phyloP scores from a whole-genome alignment of 2,797 vertebrate genomes.

The Macroramphosus scolopax region DNA sequence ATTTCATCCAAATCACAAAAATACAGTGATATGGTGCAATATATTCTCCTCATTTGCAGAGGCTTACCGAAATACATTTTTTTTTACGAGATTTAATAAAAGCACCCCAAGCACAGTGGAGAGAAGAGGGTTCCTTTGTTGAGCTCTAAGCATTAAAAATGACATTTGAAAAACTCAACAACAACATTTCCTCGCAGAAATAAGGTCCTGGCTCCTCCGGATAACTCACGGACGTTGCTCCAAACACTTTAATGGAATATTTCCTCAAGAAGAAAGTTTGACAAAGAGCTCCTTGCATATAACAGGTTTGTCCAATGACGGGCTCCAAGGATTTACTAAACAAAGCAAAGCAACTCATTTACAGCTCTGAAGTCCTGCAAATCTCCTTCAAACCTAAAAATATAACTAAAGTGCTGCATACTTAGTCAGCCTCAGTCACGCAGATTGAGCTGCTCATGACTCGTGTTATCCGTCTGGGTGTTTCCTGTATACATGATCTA shows the following conservation, averaged over 20 bases:
- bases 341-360: too few species aligned
- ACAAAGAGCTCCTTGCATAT: too few species aligned
- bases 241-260: too few species aligned
- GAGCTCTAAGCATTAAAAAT: conserved; percentile 24
- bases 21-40: conserved; percentile 1
- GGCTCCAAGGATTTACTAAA: too few species aligned
- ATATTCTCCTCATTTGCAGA: background rate
- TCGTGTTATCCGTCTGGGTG: conserved; percentile 34
- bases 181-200: conserved; percentile 14
- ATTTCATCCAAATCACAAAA: conserved; percentile 5
- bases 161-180: too few species aligned
- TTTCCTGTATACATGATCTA: conserved; percentile 36
- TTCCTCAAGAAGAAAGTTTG: too few species aligned
- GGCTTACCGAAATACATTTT: conserved; percentile 4
- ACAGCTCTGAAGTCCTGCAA: conserved; percentile 28
- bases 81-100: conserved; percentile 13
- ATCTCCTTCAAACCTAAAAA: conserved; percentile 3
- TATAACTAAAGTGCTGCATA: conserved; percentile 27
- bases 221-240: conserved; percentile 16
- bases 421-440: conserved; percentile 18
- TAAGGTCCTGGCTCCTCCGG: conserved; percentile 13
- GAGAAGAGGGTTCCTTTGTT: conserved; percentile 1
- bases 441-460: conserved; percentile 30
- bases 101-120: background rate
- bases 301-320: too few species aligned